Evolutionary conservation across 2,113 vertebrate species (phyloP).

Genomic region (Xenus cinereus): DNA sequence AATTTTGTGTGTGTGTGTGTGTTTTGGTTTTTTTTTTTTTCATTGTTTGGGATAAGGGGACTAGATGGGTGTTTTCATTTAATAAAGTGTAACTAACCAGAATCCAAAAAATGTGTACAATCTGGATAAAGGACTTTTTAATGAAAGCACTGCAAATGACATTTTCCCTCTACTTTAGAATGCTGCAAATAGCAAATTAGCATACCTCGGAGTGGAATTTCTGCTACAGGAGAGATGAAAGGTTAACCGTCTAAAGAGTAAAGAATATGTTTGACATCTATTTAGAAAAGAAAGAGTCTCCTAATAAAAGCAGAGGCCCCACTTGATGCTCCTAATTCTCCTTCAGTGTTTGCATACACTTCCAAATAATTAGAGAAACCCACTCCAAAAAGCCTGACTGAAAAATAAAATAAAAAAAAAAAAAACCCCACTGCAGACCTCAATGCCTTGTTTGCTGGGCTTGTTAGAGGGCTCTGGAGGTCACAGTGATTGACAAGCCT

Average conservation of each 20-base stretch:
- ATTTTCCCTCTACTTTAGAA: constrained; percentile 64
- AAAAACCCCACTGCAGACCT: constrained; percentile 27
- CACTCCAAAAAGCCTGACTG: constrained; percentile 48
- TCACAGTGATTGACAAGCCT: constrained; percentile 77
- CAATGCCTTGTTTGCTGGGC: constrained; percentile 71
- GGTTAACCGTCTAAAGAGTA: constrained; percentile 77
- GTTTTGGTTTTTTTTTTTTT: background rate
- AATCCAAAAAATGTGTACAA: constrained; percentile 29
- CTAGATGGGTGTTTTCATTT: background rate
- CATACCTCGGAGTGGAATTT: constrained; percentile 69
- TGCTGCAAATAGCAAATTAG: constrained; percentile 75
- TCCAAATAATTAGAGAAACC: constrained; percentile 74
- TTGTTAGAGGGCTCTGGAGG: constrained; percentile 67
- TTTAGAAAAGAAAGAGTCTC: constrained; percentile 73
- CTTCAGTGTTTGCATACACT: constrained; percentile 79
- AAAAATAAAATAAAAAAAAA: constrained; percentile 37
- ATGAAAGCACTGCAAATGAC: constrained; percentile 65
- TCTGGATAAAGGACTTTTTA: constrained; percentile 67
- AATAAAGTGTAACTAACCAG: constrained; percentile 42
- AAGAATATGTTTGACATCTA: constrained; percentile 77
- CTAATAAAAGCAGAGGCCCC: constrained; percentile 74
- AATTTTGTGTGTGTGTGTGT: background rate
- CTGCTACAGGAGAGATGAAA: constrained; percentile 73
- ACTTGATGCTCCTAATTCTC: constrained; percentile 72
- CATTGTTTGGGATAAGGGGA: background rate